Evolutionary conservation across 2,113 vertebrate species (phyloP).

Genomic region (Zapornia atra): DNA sequence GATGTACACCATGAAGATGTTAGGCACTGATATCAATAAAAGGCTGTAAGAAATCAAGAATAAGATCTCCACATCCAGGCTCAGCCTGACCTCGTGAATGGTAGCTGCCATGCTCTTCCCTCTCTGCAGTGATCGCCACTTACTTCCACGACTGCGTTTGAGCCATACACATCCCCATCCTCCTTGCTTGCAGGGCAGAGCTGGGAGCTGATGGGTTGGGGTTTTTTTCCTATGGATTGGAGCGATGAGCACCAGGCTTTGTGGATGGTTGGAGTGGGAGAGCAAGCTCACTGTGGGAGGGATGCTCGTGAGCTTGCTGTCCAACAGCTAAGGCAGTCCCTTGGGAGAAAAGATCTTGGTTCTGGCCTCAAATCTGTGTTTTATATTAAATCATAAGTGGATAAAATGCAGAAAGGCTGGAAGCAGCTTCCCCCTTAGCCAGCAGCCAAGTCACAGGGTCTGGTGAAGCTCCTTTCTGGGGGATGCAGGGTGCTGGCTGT

Average conservation of each 20-base stretch:
- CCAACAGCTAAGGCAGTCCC: background rate
- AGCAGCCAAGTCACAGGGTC: background rate
- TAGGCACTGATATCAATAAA: background rate
- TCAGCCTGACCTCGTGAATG: background rate
- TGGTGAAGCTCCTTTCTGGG: background rate
- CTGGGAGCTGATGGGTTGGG: accelerated
- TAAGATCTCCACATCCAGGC: background rate
- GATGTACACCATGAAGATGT: background rate
- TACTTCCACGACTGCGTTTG: background rate
- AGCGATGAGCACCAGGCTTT: background rate
- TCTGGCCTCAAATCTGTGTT: background rate
- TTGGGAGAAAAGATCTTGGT: background rate
- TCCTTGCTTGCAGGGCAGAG: background rate
- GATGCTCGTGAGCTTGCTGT: background rate
- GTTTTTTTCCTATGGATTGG: background rate
- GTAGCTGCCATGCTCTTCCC: background rate
- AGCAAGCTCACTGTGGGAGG: background rate
- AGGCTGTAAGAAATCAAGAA: background rate
- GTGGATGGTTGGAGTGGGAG: background rate
- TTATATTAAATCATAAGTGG: background rate
- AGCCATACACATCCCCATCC: accelerated
- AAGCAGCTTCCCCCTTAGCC: background rate
- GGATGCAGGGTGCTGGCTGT: background rate
- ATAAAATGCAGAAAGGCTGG: background rate
- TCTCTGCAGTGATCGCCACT: background rate